Conservation (phyloP, 2,797 vertebrate genomes). For the Pampus argenteus region DNA sequence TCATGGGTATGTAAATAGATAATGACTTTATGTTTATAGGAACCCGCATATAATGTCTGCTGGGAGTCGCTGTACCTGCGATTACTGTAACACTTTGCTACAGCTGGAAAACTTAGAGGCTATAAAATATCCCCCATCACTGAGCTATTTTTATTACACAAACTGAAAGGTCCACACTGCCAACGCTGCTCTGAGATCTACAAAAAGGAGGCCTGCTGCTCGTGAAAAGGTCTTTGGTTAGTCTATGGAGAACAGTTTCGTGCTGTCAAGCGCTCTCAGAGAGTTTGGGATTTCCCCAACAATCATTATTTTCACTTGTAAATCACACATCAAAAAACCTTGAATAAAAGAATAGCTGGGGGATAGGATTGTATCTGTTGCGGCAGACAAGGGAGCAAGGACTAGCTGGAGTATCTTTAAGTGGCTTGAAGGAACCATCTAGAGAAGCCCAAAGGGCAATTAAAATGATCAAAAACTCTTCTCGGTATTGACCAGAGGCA, state of each 20-base stretch:
- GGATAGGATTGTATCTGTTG: slow-evolving; percentile 8
- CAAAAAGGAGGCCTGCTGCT: slow-evolving; percentile 2
- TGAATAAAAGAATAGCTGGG: slow-evolving; percentile 22
- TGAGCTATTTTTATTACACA: not conserved
- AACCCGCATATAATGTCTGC: not conserved
- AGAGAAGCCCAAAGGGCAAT: slow-evolving; percentile 50
- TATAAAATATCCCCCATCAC: not conserved
- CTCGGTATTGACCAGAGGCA: slow-evolving; percentile 46
- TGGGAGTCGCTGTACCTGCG: not conserved
- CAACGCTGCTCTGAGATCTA: slow-evolving; percentile 8
- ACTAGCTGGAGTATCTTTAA: slow-evolving; percentile 45
- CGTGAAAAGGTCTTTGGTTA: slow-evolving; percentile 13
- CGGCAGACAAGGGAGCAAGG: slow-evolving; percentile 7
- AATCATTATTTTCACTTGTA: slow-evolving; percentile 29
- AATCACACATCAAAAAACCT: slow-evolving; percentile 12
- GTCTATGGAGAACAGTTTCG: slow-evolving; percentile 1
- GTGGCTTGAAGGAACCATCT: slow-evolving; percentile 53
- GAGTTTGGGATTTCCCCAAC: not conserved
- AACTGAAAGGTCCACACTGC: not conserved
- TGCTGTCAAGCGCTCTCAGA: slow-evolving; percentile 2
- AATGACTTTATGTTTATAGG: slow-evolving; percentile 17
- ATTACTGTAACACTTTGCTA: slow-evolving; percentile 4
- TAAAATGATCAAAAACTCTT: slow-evolving; percentile 55
- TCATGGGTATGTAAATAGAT: slow-evolving; percentile 9
- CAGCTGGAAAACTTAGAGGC: not conserved